Evolutionary conservation across 2,797 vertebrate genomes (phyloP).

Genomic region (Channa striata): DNA sequence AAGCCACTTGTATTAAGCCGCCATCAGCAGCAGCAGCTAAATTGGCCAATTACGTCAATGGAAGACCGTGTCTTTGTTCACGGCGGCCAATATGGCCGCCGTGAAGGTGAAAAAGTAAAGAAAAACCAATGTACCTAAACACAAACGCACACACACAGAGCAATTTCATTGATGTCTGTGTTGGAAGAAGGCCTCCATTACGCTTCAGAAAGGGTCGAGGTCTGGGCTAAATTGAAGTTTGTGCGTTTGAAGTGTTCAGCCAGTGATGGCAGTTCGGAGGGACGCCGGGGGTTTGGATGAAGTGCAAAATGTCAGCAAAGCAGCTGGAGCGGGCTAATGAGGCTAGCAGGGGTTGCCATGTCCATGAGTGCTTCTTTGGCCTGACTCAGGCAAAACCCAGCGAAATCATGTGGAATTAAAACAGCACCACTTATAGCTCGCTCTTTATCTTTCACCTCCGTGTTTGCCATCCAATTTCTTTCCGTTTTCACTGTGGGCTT

Average conservation of each 20-base stretch:
- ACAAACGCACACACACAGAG: slow-evolving; percentile 21
- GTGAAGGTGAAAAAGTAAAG: slow-evolving; percentile 37
- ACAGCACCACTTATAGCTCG: background rate
- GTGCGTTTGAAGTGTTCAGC: slow-evolving; percentile 44
- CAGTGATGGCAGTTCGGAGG: slow-evolving; percentile 1
- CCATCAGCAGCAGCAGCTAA: slow-evolving; percentile 61
- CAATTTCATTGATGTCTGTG: slow-evolving; percentile 56
- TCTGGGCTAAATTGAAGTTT: slow-evolving; percentile 71
- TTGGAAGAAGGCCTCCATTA: slow-evolving; percentile 66
- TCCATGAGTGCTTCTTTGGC: slow-evolving; percentile 47
- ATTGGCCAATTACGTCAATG: slow-evolving; percentile 79
- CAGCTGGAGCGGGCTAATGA: slow-evolving; percentile 80
- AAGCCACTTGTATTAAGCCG: slow-evolving; percentile 65
- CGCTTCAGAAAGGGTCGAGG: slow-evolving; percentile 50
- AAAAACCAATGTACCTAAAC: slow-evolving; percentile 49
- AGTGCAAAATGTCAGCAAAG: slow-evolving; percentile 73
- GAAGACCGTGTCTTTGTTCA: slow-evolving; percentile 71
- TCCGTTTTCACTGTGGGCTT: slow-evolving; percentile 11
- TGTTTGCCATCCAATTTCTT: slow-evolving; percentile 9
- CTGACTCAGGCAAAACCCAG: slow-evolving; percentile 28
- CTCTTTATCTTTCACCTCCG: slow-evolving; percentile 6
- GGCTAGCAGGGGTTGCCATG: slow-evolving; percentile 55
- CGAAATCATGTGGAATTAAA: slow-evolving; percentile 69
- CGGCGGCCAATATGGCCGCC: slow-evolving; percentile 40
- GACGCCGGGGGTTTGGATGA: slow-evolving; percentile 54